Conservation (phyloP, 2,797 vertebrate genomes). For the Zenarchopterus dispar region DNA sequence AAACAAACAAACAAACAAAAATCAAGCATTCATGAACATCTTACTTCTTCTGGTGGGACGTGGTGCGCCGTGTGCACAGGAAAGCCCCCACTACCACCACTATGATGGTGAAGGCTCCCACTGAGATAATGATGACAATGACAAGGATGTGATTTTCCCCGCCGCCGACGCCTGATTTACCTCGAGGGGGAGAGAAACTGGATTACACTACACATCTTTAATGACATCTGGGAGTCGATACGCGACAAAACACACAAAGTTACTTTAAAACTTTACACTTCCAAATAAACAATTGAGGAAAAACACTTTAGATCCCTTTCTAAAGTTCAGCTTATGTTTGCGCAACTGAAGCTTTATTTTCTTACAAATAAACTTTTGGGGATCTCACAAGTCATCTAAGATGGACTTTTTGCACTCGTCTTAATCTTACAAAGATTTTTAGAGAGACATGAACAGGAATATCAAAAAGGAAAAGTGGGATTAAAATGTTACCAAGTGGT, state of each 20-base stretch:
- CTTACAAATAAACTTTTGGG: too few relatives aligned
- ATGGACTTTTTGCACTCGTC: too few relatives aligned
- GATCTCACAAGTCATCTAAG: too few relatives aligned
- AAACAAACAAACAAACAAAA: not conserved
- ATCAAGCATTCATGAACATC: not conserved
- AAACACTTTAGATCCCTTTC: too few relatives aligned
- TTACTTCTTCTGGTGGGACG: conserved; percentile 98
- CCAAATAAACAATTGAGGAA: too few relatives aligned
- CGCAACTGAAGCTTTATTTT: too few relatives aligned
- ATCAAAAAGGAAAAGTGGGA: not conserved
- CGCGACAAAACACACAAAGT: too few relatives aligned
- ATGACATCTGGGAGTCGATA: not conserved
- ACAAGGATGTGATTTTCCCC: conserved; percentile 91
- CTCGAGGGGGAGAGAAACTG: conserved; percentile 69
- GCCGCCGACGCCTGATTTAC: conserved; percentile 88
- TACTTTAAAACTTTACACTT: too few relatives aligned
- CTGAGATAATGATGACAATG: conserved; percentile 93
- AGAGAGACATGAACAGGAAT: not conserved
- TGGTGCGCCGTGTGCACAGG: conserved; percentile 93
- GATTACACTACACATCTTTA: conserved; percentile 20
- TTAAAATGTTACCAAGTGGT: conserved; percentile 84
- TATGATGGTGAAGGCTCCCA: conserved; percentile 93
- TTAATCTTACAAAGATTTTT: too few relatives aligned
- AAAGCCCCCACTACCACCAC: conserved; percentile 93
- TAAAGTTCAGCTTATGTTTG: too few relatives aligned